Evolutionary conservation across 2,888 invertebrate genomes (phyloP), one percentile per base, ranked within the genome.

Genomic region (Trachelus troglodyta): DNA sequence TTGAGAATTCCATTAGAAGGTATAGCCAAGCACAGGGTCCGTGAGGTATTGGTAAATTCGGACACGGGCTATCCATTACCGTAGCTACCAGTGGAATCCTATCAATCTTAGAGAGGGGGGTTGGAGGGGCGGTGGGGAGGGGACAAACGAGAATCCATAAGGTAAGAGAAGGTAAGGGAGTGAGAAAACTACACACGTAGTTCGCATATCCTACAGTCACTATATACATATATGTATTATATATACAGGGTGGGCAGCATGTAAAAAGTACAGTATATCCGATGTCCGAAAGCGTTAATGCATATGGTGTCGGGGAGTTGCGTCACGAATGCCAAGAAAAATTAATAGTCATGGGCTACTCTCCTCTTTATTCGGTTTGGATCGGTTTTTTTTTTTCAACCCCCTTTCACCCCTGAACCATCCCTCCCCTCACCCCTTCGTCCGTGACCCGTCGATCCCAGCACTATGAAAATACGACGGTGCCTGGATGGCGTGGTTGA

Each of bases 61-160:
- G 89, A 89, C 89, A 87, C 83, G 84, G 87, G 89, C 89, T 87
- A 89, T 89, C 89, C 89, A 89, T 89, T 89, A 89, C 87, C 86
- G 83, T 40, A 85, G 86, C 83, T 85, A 81, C 83, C 82, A 81
- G 80, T 82, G 84, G 85, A 86, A 86, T 87, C 86, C 89, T 89
- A 89, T 89, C 89, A 89, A 89, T 89, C 89, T 88, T 86, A 85
- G 83, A 77, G 77, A 69, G 69, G 15, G 69, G 15, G n/a, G 30
- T n/a, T 4, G 69, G 12, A 15, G 30, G 69, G 30, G 69, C 0
- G 12, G n/a, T 15, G 15, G 37, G 1, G 12, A 1, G 37, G 40
- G 40, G 40, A 6, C 40, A 4, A 15, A 15, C 15, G 15, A 40
- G 40, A 40, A 40, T 40, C 40, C 40, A 40, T 40, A 40, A 40